Base-by-base conservation (phyloP, 2,797 vertebrate species). In the Cyclopterus lumpus region DNA sequence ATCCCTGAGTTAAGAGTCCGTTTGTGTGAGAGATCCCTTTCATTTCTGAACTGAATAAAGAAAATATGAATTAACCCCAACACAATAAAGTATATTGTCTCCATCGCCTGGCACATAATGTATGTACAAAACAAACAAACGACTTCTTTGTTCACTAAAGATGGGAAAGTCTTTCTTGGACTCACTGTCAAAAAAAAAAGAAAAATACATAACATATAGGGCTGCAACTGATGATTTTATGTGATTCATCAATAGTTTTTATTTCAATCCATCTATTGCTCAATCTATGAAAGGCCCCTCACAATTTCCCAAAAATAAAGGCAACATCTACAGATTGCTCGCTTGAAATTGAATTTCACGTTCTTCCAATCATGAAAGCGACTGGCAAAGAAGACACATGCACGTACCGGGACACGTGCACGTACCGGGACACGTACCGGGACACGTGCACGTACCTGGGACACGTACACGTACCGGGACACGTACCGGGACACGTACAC, bases 351-450 rank as follows among this genome's bases (percentile, higher is more conserved):
- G 44, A 8, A 51, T 69, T 51, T 67, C 32, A 66, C 59, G 46
- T 28, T 58, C 59, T 73, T 84, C 58, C 77, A 77, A 62, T 63
- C 51, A 44, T 6, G 16, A n/a, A 20, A 72, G 30, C 1, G 12
- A 62, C 55, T 32, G 48, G 40, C 40, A n/a, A n/a, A n/a, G 70
- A 66, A 70, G 79, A 88, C 81, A 51, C 63, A 51, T 79, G 59
- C 16, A 2, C 5, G 66, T 48, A n/a, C 1, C 40, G 28, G 67
- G 77, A 85, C 60, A 74, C n/a, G n/a, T n/a, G n/a, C n/a, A n/a
- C n/a, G n/a, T n/a, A n/a, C n/a, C n/a, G n/a, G n/a, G n/a, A n/a
- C n/a, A n/a, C n/a, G n/a, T n/a, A n/a, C n/a, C n/a, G n/a, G n/a
- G n/a, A n/a, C n/a, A n/a, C n/a, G n/a, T n/a, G n/a, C n/a, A n/a